These are phyloP conservation scores for Bactericera cockerelli DNA, from an alignment of 1,140 invertebrate genomes.

Conservation along the genomic window DNA sequence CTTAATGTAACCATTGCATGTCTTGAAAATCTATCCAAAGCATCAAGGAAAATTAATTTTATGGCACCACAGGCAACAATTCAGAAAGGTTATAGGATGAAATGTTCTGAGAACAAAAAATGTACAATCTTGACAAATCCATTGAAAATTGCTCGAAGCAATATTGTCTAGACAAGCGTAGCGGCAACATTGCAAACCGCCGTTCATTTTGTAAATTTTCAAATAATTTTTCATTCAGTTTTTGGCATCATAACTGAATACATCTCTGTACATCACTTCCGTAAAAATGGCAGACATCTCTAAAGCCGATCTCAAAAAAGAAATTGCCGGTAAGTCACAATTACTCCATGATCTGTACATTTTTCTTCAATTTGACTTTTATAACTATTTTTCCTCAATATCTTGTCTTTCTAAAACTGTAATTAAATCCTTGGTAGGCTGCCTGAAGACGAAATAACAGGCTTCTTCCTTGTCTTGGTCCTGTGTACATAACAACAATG, in stretches of 20 bases:
- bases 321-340: constrained; percentile 46
- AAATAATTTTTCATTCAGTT: constrained; percentile 1
- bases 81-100: too few species aligned
- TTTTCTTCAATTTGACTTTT: not conserved
- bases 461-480: not conserved
- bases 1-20: too few species aligned
- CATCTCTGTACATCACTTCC: constrained; percentile 7
- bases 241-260: constrained; percentile 1
- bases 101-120: too few species aligned
- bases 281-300: constrained; percentile 43
- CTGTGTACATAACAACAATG: constrained; percentile 1
- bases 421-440: not conserved
- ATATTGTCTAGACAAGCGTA: not conserved
- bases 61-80: too few species aligned
- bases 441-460: not conserved
- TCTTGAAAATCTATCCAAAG: too few species aligned
- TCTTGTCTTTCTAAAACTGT: not conserved
- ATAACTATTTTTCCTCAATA: not conserved
- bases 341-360: constrained; percentile 23
- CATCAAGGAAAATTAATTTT: too few species aligned
- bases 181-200: constrained; percentile 5
- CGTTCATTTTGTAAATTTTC: too few species aligned
- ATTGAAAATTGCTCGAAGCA: too few species aligned
- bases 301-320: constrained; percentile 48
- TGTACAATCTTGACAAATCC: too few species aligned